Conservation (phyloP, 2,797 vertebrate species). For the Falco naumanni region DNA sequence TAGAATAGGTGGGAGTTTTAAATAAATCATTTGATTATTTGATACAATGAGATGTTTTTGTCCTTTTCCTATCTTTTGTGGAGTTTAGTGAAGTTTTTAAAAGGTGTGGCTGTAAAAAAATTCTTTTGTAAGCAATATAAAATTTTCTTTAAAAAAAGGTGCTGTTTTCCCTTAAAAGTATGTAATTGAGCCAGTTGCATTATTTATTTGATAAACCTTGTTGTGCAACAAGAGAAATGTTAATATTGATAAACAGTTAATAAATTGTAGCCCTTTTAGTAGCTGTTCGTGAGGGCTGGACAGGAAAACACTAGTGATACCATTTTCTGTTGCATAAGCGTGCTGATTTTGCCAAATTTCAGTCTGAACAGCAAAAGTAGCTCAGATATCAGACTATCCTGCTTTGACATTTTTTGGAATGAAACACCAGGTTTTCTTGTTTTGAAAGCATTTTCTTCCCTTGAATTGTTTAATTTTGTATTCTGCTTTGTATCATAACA, state of each 20-base stretch:
- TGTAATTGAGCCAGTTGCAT: not conserved
- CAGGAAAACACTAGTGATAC: not conserved
- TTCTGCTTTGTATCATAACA: conserved; percentile 2
- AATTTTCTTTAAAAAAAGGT: not conserved
- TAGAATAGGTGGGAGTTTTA: not conserved
- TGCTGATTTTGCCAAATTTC: not conserved
- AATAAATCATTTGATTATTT: not conserved
- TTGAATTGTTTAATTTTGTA: not conserved
- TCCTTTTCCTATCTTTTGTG: not conserved
- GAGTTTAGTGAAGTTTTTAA: not conserved
- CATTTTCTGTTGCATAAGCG: not conserved
- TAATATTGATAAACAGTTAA: not conserved
- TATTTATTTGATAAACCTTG: not conserved
- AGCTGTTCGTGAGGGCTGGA: not conserved
- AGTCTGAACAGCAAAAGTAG: not conserved
- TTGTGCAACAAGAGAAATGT: not conserved
- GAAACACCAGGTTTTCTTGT: not conserved
- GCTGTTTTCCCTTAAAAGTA: not conserved
- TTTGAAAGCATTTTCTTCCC: not conserved
- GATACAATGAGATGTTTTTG: not conserved
- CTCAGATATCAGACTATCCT: not conserved
- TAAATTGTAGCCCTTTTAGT: not conserved
- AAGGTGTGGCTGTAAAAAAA: not conserved
- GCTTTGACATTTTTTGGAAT: not conserved
- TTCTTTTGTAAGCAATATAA: not conserved